Conservation (phyloP, 2,888 invertebrate species). For the Troilus luridus region DNA sequence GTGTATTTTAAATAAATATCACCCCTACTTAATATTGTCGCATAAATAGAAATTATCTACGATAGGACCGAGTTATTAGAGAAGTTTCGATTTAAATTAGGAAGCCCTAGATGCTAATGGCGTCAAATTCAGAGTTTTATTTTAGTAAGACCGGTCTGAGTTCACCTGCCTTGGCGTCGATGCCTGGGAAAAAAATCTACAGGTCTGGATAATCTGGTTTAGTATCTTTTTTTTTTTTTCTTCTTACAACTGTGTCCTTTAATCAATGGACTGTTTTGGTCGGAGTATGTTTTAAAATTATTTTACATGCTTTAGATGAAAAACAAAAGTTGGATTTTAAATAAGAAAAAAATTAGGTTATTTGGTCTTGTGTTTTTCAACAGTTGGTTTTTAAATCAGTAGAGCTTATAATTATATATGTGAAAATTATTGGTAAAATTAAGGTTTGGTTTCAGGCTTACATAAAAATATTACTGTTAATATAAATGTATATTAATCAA, state of each 20-base stretch:
- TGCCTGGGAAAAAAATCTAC: slow-evolving; percentile 14
- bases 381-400: too few species aligned
- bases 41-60: slow-evolving; percentile 19
- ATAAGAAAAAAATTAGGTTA: too few species aligned
- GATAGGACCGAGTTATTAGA: not conserved
- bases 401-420: too few species aligned
- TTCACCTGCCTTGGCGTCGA: slow-evolving; percentile 31
- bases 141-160: slow-evolving; percentile 33
- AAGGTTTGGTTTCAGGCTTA: too few species aligned
- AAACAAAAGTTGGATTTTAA: not conserved
- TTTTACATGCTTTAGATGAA: not conserved
- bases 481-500: too few species aligned
- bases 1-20: slow-evolving; percentile 7
- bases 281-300: not conserved
- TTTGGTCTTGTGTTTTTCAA: too few species aligned
- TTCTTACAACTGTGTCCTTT: not conserved
- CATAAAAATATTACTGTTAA: too few species aligned
- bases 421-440: too few species aligned
- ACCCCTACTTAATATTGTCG: not conserved
- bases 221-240: not conserved
- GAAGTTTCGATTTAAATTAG: slow-evolving; percentile 44
- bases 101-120: slow-evolving; percentile 33
- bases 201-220: not conserved
- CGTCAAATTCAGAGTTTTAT: slow-evolving; percentile 38
- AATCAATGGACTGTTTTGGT: not conserved